Evolutionary conservation across 1,140 invertebrate species (phyloP).

Genomic region (Hyles vespertilio): DNA sequence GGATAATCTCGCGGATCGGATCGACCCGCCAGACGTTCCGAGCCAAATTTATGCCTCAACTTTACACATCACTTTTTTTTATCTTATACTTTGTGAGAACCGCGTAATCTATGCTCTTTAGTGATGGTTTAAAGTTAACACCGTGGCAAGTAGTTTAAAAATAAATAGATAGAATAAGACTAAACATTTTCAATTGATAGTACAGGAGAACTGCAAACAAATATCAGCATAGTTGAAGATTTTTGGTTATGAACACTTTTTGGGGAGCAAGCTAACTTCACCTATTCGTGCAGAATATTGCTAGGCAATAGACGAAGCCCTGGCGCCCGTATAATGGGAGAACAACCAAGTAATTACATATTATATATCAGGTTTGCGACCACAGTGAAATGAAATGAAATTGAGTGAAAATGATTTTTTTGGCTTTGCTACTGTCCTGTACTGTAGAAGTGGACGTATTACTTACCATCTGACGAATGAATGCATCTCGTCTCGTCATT

Average conservation of each 20-base stretch:
- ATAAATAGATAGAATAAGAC: not conserved
- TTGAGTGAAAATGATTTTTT: too few relatives aligned
- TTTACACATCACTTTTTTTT: constrained; percentile 63
- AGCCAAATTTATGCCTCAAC: constrained; percentile 62
- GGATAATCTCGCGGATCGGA: constrained; percentile 62
- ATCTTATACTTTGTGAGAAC: constrained; percentile 48
- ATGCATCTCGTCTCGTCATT: too few relatives aligned
- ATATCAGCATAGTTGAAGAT: too few relatives aligned
- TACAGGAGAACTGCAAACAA: too few relatives aligned
- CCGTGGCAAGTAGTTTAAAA: not conserved
- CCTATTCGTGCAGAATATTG: not conserved
- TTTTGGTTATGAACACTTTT: not conserved
- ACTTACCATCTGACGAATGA: too few relatives aligned
- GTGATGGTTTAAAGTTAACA: constrained; percentile 12
- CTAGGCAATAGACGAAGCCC: not conserved
- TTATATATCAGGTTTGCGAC: too few relatives aligned
- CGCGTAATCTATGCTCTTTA: constrained; percentile 42
- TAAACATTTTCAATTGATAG: constrained; percentile 1
- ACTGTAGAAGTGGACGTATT: too few relatives aligned
- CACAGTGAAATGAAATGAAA: too few relatives aligned
- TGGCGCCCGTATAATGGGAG: too few relatives aligned
- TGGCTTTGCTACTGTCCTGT: too few relatives aligned
- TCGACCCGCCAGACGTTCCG: constrained; percentile 57
- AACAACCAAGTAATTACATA: too few relatives aligned
- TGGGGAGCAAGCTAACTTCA: not conserved